Conservation (phyloP, 2,113 vertebrate genomes). For the Dendrocopos noguchii region DNA sequence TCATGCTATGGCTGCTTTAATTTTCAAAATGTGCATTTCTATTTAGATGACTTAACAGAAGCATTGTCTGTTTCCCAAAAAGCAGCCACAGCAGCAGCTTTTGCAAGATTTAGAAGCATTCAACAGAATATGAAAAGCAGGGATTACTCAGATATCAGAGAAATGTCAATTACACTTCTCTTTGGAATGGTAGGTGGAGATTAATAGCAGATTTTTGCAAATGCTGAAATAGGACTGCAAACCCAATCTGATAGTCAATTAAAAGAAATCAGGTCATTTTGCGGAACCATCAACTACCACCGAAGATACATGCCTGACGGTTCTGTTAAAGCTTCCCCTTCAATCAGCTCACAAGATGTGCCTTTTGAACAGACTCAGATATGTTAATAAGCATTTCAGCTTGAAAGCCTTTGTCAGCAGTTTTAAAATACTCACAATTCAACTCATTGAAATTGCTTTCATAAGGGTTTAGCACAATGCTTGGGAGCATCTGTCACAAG, state of each 20-base stretch:
- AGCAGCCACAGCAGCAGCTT: constrained; percentile 18
- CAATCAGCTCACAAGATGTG: constrained; percentile 29
- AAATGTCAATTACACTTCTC: constrained; percentile 41
- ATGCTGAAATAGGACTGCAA: constrained; percentile 5
- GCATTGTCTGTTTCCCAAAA: not conserved
- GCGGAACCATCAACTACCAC: not conserved
- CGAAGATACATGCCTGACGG: constrained; percentile 10
- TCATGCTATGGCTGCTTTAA: constrained; percentile 34
- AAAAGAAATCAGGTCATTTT: constrained; percentile 54
- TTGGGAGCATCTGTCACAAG: constrained; percentile 41
- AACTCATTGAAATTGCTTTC: constrained; percentile 46
- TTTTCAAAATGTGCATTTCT: constrained; percentile 37
- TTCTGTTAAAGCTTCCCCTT: constrained; percentile 34
- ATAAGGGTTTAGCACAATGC: constrained; percentile 1
- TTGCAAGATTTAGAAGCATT: constrained; percentile 36
- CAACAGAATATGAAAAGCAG: constrained; percentile 44
- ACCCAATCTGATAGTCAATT: constrained; percentile 42
- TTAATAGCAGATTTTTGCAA: constrained; percentile 33
- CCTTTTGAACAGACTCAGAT: constrained; percentile 46
- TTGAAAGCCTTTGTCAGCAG: constrained; percentile 64
- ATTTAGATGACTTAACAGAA: constrained; percentile 13
- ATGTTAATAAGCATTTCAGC: constrained; percentile 46
- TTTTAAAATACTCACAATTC: constrained; percentile 56
- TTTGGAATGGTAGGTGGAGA: constrained; percentile 39
- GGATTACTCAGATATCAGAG: constrained; percentile 18